A percentile compares a stretch with the other conserved stretches of the same genome.
Evolutionary conservation across 2,113 vertebrate species (phyloP).

Genomic region (Bothrops jararaca): DNA sequence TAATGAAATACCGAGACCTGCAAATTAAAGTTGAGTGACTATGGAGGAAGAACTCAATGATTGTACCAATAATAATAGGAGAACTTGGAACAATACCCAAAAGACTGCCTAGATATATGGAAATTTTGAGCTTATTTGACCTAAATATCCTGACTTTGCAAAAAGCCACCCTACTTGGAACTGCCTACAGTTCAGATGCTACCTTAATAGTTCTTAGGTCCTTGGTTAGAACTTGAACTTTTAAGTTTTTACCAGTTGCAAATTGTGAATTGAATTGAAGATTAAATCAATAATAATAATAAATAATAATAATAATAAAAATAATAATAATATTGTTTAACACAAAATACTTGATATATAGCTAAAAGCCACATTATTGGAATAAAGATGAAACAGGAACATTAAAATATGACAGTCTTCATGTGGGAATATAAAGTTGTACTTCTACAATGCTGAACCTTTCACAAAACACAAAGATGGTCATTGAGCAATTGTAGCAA

Average conservation of each 20-base stretch:
- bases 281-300: background rate
- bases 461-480: background rate
- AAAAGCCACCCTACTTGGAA: too few relatives aligned
- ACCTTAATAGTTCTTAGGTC: background rate
- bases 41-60: too few relatives aligned
- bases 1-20: too few relatives aligned
- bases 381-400: background rate
- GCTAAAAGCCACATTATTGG: background rate
- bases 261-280: background rate
- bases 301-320: too few relatives aligned
- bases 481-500: background rate
- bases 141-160: too few relatives aligned
- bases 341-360: background rate
- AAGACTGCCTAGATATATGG: too few relatives aligned
- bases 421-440: background rate
- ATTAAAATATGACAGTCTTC: background rate
- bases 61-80: too few relatives aligned
- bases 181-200: too few relatives aligned
- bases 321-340: background rate
- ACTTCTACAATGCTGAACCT: background rate
- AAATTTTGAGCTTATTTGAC: too few relatives aligned
- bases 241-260: background rate
- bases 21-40: too few relatives aligned
- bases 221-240: background rate
- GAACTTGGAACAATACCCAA: too few relatives aligned